Evolutionary conservation across 2,113 vertebrate species (phyloP).

Genomic region (Brachyistius frenatus): DNA sequence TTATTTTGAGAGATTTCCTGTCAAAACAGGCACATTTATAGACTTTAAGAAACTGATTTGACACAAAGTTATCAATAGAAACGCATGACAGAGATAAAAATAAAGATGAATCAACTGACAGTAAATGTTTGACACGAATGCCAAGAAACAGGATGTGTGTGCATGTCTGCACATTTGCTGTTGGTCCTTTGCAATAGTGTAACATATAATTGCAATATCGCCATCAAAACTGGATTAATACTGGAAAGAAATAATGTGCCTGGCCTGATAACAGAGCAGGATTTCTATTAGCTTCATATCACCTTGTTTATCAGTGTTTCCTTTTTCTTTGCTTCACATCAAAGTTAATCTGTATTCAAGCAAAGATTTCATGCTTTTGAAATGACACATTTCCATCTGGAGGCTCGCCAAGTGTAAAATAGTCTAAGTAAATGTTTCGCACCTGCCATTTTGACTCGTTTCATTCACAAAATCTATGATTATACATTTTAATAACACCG

Average conservation of each 20-base stretch:
- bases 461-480: slow-evolving; percentile 84
- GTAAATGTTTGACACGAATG: background rate
- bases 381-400: slow-evolving; percentile 50
- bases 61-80: slow-evolving; percentile 37
- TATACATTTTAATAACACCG: slow-evolving; percentile 83
- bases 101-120: slow-evolving; percentile 33
- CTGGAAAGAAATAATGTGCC: background rate
- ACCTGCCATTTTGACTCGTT: slow-evolving; percentile 74
- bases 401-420: slow-evolving; percentile 51
- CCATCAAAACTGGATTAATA: slow-evolving; percentile 3
- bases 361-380: slow-evolving; percentile 34
- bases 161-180: background rate
- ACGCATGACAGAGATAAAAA: slow-evolving; percentile 36
- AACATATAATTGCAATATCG: slow-evolving; percentile 15
- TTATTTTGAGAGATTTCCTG: slow-evolving; percentile 53
- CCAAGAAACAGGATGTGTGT: background rate
- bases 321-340: slow-evolving; percentile 28
- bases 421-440: slow-evolving; percentile 62
- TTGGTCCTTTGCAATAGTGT: background rate
- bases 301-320: slow-evolving; percentile 25
- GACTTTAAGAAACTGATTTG: slow-evolving; percentile 24
- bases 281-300: slow-evolving; percentile 28
- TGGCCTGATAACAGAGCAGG: too few relatives aligned
- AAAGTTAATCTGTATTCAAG: slow-evolving; percentile 33
- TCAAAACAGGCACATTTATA: slow-evolving; percentile 61